Base-by-base conservation (phyloP, 2,888 invertebrate species). In the Tupiocoris notatus region DNA sequence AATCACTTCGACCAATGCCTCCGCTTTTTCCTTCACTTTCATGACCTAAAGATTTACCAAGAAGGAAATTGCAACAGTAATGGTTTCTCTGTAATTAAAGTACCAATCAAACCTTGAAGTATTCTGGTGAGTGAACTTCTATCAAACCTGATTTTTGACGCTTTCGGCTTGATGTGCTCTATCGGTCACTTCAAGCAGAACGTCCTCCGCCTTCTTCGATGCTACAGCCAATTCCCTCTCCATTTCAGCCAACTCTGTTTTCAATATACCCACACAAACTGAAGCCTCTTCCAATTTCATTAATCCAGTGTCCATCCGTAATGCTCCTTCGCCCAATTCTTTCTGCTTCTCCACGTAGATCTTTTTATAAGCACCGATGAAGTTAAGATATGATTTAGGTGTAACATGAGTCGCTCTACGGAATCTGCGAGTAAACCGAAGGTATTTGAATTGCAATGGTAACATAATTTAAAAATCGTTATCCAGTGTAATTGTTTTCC, bases 231-330 rank as follows among this genome's bases (percentile, higher is more conserved):
- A 86, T 83, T 98, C 96, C 83, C 92, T 91, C 84, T 98, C 98
- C 94, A 97, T 98, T 0, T 92, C 91, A 1, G 94, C 96, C 76
- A 98, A 87, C 82, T 97, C 95, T 83, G 92, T 91, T 81, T 96
- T 96, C 73, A 98, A 86, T 70, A 95, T 89, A 85, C 95, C 93
- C 0, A 98, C 97, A 0, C 96, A 95, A 82, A 92, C 91, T 0
- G 96, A 95, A 1, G 98, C 98, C 86, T 98, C 98, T 76, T 96
- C 92, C 66, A 98, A 87, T 85, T 98, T 98, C 82, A 96, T 93
- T 80, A 98, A 86, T 71, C 97, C 98, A 1, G 94, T 95, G 83
- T 97, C 96, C 96, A 98, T 97, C 83, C 97, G 88, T 79, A 91
- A 86, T 12, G 96, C 96, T 54, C 96, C 93, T 81, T 95, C 92